phyloP scores from a whole-genome alignment of 2,797 vertebrate species.

The Acipenser ruthenus region DNA sequence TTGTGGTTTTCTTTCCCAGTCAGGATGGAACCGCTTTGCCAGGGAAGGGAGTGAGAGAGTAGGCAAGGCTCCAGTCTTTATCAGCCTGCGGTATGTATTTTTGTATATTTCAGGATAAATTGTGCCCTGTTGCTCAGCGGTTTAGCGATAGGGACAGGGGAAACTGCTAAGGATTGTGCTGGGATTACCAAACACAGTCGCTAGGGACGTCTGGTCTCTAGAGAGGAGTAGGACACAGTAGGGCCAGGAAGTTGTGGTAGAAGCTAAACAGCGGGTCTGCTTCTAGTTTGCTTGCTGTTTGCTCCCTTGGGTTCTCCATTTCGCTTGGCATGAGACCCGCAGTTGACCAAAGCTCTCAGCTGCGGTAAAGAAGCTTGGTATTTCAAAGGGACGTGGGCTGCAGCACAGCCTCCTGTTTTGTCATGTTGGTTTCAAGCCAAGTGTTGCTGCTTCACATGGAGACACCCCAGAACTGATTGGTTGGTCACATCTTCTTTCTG shows the following conservation, averaged over 20 bases:
- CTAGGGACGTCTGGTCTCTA: background rate
- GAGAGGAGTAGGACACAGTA: conserved; percentile 4
- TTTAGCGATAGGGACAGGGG: conserved; percentile 5
- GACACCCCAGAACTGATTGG: too few relatives aligned
- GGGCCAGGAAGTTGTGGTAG: conserved; percentile 12
- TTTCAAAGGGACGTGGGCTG: too few relatives aligned
- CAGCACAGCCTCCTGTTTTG: too few relatives aligned
- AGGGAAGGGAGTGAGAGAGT: too few relatives aligned
- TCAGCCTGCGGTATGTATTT: background rate
- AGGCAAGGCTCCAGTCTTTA: too few relatives aligned
- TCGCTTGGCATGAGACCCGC: background rate
- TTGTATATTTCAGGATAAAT: conserved; percentile 13
- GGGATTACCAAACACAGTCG: conserved; percentile 15
- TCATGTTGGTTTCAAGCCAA: too few relatives aligned
- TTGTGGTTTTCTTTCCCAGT: too few relatives aligned
- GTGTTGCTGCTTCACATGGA: too few relatives aligned
- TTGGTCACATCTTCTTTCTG: too few relatives aligned
- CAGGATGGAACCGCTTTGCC: too few relatives aligned
- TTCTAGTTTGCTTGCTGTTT: background rate
- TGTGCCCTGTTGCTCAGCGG: conserved; percentile 4
- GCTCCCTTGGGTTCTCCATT: background rate
- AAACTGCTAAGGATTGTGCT: conserved; percentile 4
- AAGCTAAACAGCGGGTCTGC: background rate
- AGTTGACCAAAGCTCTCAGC: background rate
- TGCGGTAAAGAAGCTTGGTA: too few relatives aligned